Base-by-base conservation (phyloP, 2,113 vertebrate species). In the Eudyptes chrysolophus region DNA sequence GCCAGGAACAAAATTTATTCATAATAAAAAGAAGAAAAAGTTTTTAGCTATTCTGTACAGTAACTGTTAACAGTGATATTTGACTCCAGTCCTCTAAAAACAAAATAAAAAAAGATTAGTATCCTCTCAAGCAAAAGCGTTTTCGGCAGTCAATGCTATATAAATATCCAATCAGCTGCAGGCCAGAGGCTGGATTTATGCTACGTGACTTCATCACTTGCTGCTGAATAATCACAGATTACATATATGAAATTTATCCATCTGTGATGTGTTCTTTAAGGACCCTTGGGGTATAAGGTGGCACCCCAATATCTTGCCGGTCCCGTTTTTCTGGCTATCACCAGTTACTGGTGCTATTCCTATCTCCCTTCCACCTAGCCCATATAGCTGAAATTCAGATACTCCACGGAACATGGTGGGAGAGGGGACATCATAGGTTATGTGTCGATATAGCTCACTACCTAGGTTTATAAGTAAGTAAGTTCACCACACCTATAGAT, bases 1-100 rank as follows among this genome's bases (percentile, higher is more conserved):
- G 90, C 94, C 92, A 83, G 64, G 84, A 96, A 91, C 61, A 93
- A 95, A 94, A 65, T 71, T 78, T 85, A 74, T 87, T 94, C 51
- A 27, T 92, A 96, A 97, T 97, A 97, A 98, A 96, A 87, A n/a
- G 30, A 69, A 66, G 60, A 90, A 89, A 92, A 84, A 22, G 2
- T 5, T 38, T 65, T 74, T 85, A 52, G 40, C 16, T 89, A 16
- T 81, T 80, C 71, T 95, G 32, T 76, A 94, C 80, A 94, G 92
- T 95, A 93, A 70, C 60, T 84, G 30, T 62, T 79, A 85, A 66
- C n/a, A 55, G 51, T 95, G 70, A 52, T 76, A 77, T 55, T 92
- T 92, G 70, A 90, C 89, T 90, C 42, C 26, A 60, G 60, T 75
- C 64, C 60, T 95, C 92, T 96, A 65, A 79, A 96, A 91, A n/a